phyloP scores from a whole-genome alignment of 2,797 vertebrate genomes.

The Leuciscus waleckii region DNA sequence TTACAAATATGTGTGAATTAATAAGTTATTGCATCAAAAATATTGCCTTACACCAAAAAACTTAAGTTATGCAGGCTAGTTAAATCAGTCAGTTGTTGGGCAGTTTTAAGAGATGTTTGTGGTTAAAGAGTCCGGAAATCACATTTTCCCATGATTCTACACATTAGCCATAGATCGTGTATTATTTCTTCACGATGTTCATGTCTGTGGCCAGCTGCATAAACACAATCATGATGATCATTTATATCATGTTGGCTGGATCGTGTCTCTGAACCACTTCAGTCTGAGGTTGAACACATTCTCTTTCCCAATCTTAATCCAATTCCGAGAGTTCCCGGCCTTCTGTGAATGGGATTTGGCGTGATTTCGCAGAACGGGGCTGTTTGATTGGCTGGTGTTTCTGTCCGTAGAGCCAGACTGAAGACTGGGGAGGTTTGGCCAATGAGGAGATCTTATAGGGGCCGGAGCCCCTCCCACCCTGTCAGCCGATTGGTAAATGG shows the following conservation, averaged over 20 bases:
- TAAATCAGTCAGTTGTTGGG: neutral
- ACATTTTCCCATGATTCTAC: neutral
- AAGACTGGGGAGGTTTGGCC: constrained; percentile 96
- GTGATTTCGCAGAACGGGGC: neutral
- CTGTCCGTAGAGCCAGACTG: constrained; percentile 92
- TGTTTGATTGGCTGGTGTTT: constrained; percentile 83
- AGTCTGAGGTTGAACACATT: neutral
- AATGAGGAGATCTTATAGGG: constrained; percentile 95
- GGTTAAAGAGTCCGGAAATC: neutral
- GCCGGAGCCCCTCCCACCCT: constrained; percentile 77
- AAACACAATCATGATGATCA: neutral
- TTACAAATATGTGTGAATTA: neutral
- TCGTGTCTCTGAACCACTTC: neutral
- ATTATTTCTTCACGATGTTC: neutral
- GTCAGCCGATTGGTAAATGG: constrained; percentile 90
- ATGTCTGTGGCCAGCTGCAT: neutral
- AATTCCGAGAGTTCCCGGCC: neutral
- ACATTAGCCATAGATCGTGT: too few species aligned
- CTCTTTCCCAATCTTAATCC: neutral
- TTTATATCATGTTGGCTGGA: too few species aligned
- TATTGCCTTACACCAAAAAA: neutral
- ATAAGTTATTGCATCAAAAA: neutral
- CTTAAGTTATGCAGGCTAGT: neutral
- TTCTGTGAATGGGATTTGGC: neutral
- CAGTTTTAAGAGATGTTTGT: neutral